Base-by-base conservation (phyloP, 2,113 vertebrate species). In the Spheniscus mendiculus region DNA sequence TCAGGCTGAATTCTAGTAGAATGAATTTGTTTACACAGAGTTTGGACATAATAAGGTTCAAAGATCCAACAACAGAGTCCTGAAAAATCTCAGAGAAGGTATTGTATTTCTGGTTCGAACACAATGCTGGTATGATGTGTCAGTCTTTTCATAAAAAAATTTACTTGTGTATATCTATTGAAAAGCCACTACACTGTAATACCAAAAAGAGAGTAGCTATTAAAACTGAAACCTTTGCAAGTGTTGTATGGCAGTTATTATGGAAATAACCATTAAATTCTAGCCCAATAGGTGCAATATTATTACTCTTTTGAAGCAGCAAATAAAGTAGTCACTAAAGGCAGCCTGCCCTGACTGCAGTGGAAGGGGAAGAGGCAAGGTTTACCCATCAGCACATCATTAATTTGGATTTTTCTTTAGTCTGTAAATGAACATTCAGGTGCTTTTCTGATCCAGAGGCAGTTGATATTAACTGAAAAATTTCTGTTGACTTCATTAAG, bases 1-100 rank as follows among this genome's bases (percentile, higher is more conserved):
- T 32, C 55, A 73, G 27, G 6, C 44, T 86, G 86, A 78, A 74
- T 38, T 94, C 63, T 76, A 61, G 79, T 45, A 36, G n/a, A 93
- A 95, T 42, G n/a, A 80, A 65, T 49, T 23, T 92, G 26, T 93
- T 82, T 96, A 40, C 67, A 38, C 29, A 21, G 42, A 42, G 25
- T 80, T 81, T 56, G 49, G 6, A 85, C 8, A 38, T 34, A 63
- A 49, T 5, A 8, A n/a, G 47, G 72, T 92, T 90, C 62, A 87
- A 94, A 97, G 71, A 91, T 8, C 50, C 81, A 97, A 52, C 23
- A 58, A 50, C 10, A 85, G 63, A 89, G 34, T 49, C 20, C 90
- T 89, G 62, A 91, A 95, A 90, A 93, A 83, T 65, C 85, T 91
- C 93, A 92, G 83, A 84, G 38, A 94, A 90, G 23, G 17, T 66